Base-by-base conservation (phyloP, 2,888 invertebrate species). In the Hermaeophaga mercurialis region DNA sequence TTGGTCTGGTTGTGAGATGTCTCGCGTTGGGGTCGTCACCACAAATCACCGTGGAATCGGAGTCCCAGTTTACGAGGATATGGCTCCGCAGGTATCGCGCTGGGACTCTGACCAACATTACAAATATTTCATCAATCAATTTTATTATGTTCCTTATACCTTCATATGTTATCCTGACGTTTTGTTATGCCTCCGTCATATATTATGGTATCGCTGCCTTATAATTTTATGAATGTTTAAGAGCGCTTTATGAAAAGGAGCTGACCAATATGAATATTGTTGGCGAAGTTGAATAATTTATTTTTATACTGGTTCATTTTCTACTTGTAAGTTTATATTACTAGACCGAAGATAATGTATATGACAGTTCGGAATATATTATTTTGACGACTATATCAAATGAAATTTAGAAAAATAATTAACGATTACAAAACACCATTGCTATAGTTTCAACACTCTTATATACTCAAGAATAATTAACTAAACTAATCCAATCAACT, bases 21-120 rank as follows among this genome's bases (percentile, higher is more conserved):
- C n/a, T n/a, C n/a, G n/a, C n/a, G n/a, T n/a, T n/a, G 18, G 28
- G 50, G 41, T 19, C 39, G 50, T 26, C 50, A 41, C 41, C 54
- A 54, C 54, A 54, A 54, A 54, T 54, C 54, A 54, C 33, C 33
- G 39, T 11, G 41, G 44, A n/a, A 52, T 47, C 52, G 47, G 61
- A 63, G 63, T 65, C 59, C 61, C 60, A 65, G 63, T 65, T 65
- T 64, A 65, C 63, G 63, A 65, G 56, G 59, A 58, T 56, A 24
- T 58, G 22, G 38, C 63, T 65, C 64, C 53, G n/a, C 63, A 60
- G 64, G 64, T 55, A 63, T 59, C 64, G 41, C 62, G 36, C 60
- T 54, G 46, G 61, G 52, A 54, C 56, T 31, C 58, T 46, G 41
- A 28, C 41, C 46, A 41, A 52, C 59, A 63, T 62, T 31, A 63